Evolutionary conservation across 1,140 invertebrate genomes (phyloP).

Genomic region (Zaprionus camerounensis): DNA sequence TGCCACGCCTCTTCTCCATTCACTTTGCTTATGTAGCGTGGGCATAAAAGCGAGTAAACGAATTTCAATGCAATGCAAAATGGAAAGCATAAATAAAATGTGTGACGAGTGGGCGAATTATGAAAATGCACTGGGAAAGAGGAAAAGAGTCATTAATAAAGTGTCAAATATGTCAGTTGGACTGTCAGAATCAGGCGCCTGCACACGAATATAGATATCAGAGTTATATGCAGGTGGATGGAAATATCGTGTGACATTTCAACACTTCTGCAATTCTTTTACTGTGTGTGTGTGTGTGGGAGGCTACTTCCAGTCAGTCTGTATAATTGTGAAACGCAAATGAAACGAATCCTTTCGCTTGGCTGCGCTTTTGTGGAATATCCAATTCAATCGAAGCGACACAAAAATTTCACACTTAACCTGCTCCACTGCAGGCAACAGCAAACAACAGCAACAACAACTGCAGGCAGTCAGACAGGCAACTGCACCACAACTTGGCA

Average conservation of each 20-base stretch:
- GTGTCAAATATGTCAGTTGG: slow-evolving; percentile 55
- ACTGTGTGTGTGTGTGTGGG: background rate
- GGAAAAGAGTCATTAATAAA: slow-evolving; percentile 30
- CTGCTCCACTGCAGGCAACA: slow-evolving; percentile 58
- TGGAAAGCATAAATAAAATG: background rate
- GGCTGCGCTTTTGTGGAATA: slow-evolving; percentile 31
- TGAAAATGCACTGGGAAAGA: background rate
- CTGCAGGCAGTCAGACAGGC: slow-evolving; percentile 7
- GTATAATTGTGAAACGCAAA: slow-evolving; percentile 65
- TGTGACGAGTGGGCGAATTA: background rate
- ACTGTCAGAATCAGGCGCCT: slow-evolving; percentile 19
- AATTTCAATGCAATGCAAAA: too few species aligned
- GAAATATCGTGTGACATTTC: background rate
- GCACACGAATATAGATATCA: background rate
- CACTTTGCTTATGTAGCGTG: background rate
- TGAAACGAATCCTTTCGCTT: slow-evolving; percentile 59
- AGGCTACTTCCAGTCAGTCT: slow-evolving; percentile 41
- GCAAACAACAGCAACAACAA: background rate
- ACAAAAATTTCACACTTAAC: slow-evolving; percentile 71
- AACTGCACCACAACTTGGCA: slow-evolving; percentile 44
- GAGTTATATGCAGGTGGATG: background rate
- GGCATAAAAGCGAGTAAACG: background rate
- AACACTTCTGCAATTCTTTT: background rate
- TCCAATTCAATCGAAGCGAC: slow-evolving; percentile 47
- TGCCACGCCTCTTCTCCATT: background rate